Conservation (phyloP, 2,797 vertebrate species). For the Falco concolor region DNA sequence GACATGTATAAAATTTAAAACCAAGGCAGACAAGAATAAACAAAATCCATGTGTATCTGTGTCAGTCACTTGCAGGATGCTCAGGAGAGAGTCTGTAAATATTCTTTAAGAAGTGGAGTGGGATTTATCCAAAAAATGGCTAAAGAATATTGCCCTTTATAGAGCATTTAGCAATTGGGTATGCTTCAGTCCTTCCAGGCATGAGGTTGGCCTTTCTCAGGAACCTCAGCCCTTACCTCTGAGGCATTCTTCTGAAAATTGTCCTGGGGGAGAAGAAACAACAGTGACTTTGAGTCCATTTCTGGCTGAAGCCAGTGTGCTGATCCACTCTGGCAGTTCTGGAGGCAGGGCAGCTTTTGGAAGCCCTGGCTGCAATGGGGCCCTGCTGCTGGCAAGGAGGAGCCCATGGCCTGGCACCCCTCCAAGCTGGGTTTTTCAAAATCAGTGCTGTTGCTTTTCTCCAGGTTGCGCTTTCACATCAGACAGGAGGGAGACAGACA, state of each 20-base stretch:
- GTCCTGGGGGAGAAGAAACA: conserved; percentile 9
- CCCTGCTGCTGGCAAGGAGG: not conserved
- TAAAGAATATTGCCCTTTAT: not conserved
- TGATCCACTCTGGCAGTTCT: conserved; percentile 43
- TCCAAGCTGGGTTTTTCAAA: conserved; percentile 55
- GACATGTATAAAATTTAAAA: conserved; percentile 70
- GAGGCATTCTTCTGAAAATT: not conserved
- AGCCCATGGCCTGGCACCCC: conserved; percentile 30
- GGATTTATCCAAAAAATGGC: not conserved
- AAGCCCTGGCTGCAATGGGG: not conserved
- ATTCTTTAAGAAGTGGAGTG: not conserved
- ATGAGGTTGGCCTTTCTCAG: not conserved
- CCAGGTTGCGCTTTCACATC: conserved; percentile 9
- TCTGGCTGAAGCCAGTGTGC: not conserved
- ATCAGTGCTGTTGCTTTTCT: conserved; percentile 38
- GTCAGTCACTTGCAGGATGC: conserved; percentile 21
- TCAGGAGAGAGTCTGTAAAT: conserved; percentile 49
- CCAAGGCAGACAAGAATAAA: conserved; percentile 68
- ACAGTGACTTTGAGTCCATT: conserved; percentile 39
- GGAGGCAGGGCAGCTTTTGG: conserved; percentile 54
- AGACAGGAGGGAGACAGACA: not conserved
- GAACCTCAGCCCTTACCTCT: not conserved
- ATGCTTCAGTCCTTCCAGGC: not conserved
- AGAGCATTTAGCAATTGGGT: not conserved
- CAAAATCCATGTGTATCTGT: conserved; percentile 70